Conservation (phyloP, 2,113 vertebrate genomes). For the Bungarus multicinctus region DNA sequence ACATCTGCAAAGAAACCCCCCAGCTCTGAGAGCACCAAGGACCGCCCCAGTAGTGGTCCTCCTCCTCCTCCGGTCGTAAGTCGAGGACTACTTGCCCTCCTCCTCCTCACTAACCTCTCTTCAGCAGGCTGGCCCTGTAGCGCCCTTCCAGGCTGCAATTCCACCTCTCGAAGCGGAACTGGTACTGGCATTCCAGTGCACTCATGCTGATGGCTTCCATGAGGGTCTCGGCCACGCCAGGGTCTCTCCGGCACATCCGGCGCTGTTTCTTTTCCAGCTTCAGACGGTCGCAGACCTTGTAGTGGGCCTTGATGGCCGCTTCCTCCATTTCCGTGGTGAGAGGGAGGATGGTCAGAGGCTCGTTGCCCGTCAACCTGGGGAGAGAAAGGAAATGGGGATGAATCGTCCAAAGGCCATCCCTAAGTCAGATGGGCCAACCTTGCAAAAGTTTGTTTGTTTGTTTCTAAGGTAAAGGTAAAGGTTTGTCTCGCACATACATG, state of each 20-base stretch:
- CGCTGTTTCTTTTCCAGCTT: constrained; percentile 98
- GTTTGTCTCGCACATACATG: rapidly evolving
- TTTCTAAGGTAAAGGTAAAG: too few species aligned
- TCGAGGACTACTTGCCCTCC: neutral
- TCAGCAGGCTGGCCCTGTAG: constrained; percentile 88
- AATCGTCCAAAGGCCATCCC: rapidly evolving
- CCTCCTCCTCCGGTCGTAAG: neutral
- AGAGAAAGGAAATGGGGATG: neutral
- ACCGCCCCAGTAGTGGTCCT: neutral
- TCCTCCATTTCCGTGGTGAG: constrained; percentile 90
- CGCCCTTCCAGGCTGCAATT: constrained; percentile 96
- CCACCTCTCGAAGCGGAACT: constrained; percentile 98
- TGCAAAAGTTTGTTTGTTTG: too few species aligned
- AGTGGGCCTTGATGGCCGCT: constrained; percentile 84
- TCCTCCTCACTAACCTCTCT: constrained; percentile 76
- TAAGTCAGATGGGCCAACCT: rapidly evolving
- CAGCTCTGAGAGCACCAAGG: too few species aligned
- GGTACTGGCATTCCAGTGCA: constrained; percentile 93
- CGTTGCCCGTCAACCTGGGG: constrained; percentile 90
- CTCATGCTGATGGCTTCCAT: constrained; percentile 97
- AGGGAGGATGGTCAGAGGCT: constrained; percentile 94
- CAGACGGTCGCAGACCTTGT: constrained; percentile 95
- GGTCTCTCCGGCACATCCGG: constrained; percentile 95
- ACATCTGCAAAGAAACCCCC: too few species aligned
- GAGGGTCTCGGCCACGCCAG: constrained; percentile 92